phyloP scores from a whole-genome alignment of 64 coral and sea anemone species.

The Pocillopora verrucosa region DNA sequence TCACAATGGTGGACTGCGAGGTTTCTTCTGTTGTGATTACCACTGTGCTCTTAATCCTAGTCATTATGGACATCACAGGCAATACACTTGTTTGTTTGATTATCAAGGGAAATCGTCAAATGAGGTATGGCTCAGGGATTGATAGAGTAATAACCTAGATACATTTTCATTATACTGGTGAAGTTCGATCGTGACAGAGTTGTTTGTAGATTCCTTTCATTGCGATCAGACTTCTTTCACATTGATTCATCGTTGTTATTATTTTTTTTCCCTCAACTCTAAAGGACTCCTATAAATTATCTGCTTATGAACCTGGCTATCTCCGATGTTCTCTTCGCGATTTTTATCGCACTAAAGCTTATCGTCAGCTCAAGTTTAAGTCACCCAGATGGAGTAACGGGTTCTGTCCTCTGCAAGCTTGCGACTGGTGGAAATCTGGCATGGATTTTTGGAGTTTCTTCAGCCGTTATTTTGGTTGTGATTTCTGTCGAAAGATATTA shows the following conservation, averaged over 20 bases:
- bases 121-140: too few species aligned
- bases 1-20: too few species aligned
- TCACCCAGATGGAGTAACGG: slow-evolving; percentile 12
- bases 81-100: too few species aligned
- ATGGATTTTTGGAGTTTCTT: slow-evolving; percentile 1
- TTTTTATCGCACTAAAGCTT: not conserved
- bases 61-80: too few species aligned
- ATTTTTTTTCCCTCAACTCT: not conserved
- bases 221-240: too few species aligned
- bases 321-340: not conserved
- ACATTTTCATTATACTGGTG: too few species aligned
- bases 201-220: too few species aligned
- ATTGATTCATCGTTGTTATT: not conserved
- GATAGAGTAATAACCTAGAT: too few species aligned
- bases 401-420: not conserved
- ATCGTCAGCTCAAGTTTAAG: not conserved
- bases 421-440: not conserved
- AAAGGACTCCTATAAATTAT: slow-evolving; percentile 14
- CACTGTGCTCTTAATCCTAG: too few species aligned
- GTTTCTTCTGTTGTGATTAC: too few species aligned
- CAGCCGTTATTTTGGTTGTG: not conserved
- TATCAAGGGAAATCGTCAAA: too few species aligned
- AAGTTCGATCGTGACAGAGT: too few species aligned
- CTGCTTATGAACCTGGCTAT: slow-evolving; percentile 14
- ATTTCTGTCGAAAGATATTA: slow-evolving; percentile 26